Conservation (phyloP, 2,888 invertebrate species). For the Biston stratarius region DNA sequence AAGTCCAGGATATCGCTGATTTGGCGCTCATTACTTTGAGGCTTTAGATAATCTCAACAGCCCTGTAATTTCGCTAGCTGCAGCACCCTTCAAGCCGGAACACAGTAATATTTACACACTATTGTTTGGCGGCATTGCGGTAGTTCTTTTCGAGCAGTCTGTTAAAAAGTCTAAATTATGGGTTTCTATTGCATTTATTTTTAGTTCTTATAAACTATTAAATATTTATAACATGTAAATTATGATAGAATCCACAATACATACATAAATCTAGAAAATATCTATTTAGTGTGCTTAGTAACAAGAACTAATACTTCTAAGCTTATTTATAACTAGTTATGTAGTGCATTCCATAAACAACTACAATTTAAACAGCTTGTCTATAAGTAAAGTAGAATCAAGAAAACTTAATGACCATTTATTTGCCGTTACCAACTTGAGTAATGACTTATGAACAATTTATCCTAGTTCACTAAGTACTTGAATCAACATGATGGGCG, state of each 20-base stretch:
- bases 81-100: too few relatives aligned
- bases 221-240: too few relatives aligned
- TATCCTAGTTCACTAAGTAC: background rate
- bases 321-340: background rate
- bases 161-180: too few relatives aligned
- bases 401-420: constrained; percentile 2
- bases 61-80: too few relatives aligned
- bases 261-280: background rate
- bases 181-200: too few relatives aligned
- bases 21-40: too few relatives aligned
- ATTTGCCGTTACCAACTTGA: constrained; percentile 2
- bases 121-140: too few relatives aligned
- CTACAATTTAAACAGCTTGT: constrained; percentile 9
- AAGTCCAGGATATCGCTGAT: too few relatives aligned
- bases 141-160: too few relatives aligned
- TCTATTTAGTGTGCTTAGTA: background rate
- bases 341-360: background rate
- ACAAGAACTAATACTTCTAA: background rate
- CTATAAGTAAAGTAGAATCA: background rate
- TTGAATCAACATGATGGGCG: background rate
- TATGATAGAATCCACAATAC: background rate
- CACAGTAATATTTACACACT: too few relatives aligned
- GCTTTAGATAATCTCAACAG: too few relatives aligned
- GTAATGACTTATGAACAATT: constrained; percentile 1
- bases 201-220: too few relatives aligned